Conservation (phyloP, 2,888 invertebrate species). For the Mesochorus sp. region DNA sequence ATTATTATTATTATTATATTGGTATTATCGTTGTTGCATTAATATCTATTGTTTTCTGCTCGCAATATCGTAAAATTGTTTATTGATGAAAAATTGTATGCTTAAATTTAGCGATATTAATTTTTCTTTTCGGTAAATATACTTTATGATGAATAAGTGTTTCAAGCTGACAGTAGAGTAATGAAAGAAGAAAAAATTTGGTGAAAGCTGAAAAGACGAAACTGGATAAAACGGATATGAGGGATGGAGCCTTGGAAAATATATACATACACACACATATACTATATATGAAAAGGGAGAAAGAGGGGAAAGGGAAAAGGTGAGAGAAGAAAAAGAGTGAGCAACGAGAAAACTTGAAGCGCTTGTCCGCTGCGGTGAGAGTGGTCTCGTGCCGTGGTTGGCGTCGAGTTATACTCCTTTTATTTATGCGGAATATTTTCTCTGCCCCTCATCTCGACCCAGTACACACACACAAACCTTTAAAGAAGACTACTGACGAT, state of each 20-base stretch:
- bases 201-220: not conserved
- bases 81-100: no score
- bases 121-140: no score
- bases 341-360: slow-evolving; percentile 32
- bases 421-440: slow-evolving; percentile 56
- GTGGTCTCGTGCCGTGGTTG: slow-evolving; percentile 27
- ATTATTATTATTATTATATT: no score
- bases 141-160: no score
- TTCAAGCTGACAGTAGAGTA: no score
- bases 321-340: slow-evolving; percentile 63
- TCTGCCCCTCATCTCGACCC: slow-evolving; percentile 28
- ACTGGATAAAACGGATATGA: not conserved
- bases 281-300: slow-evolving; percentile 4
- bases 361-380: slow-evolving; percentile 20
- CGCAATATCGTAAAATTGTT: no score
- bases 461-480: not conserved
- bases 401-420: slow-evolving; percentile 45
- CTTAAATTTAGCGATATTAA: no score
- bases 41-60: no score
- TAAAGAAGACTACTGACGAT: not conserved
- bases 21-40: no score
- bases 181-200: not conserved
- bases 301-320: slow-evolving; percentile 1
- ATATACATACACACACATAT: not conserved
- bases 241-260: not conserved